Base-by-base conservation (phyloP, 2,797 vertebrate genomes). In the Aselliscus stoliczkanus region DNA sequence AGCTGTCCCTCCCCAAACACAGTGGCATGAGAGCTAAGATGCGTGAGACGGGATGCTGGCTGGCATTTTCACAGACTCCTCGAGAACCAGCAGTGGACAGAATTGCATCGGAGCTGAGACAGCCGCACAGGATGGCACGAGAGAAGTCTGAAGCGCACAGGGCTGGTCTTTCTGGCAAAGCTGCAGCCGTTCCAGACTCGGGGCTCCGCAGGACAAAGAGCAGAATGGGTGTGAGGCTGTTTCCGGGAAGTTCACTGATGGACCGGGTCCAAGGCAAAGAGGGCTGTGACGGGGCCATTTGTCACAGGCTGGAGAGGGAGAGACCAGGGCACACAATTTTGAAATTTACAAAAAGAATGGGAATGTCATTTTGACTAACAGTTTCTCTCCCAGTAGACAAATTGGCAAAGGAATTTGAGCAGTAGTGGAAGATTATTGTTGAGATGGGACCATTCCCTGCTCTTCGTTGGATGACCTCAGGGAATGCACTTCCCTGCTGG, bases 11-110 rank as follows among this genome's bases (percentile, higher is more conserved):
- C 15, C 21, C 21, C 14, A 23, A 7, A 72, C 15, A 0, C 27
- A 5, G 2, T 23, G 47, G 37, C 25, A 18, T 34, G 56, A 20
- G 69, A 58, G 50, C n/a, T 7, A 56, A 65, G 60, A 64, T 69
- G 6, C 7, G 3, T 15, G 31, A 31, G 44, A 62, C 12, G n/a
- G 31, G 4, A 12, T 34, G 3, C 2, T 2, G 5, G 54, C 4
- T 11, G 31, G 27, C 29, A 69, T 34, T 39, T 39, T 25, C 39
- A 62, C 54, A n/a, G 2, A 29, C 62, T 37, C 44, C n/a, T 39
- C 62, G 42, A 86, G 64, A 62, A 52, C 5, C 13, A 20, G 13
- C 13, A 23, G 21, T 11, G 4, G 5, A 20, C 14, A 39, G 65
- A 17, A 8, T 79, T 64, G 87, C 37, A 27, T 10, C 54, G 27